Conservation (phyloP, 2,797 vertebrate genomes). For the Muraenolepis orangiensis region DNA sequence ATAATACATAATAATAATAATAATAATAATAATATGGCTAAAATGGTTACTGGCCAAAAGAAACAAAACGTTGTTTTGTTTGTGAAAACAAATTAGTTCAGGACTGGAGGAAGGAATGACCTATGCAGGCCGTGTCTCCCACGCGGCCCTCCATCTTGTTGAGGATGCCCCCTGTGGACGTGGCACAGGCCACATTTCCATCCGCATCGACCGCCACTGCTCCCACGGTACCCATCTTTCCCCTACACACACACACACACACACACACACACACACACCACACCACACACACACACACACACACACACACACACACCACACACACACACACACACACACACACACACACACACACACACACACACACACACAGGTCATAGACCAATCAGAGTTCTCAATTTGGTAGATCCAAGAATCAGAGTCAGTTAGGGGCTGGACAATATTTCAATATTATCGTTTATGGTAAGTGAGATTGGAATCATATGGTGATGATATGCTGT, state of each 20-base stretch:
- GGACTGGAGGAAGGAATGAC: conserved; percentile 62
- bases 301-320: conserved; percentile 16
- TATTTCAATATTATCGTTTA: too few species aligned
- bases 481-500: too few species aligned
- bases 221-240: conserved; percentile 82
- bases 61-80: background rate
- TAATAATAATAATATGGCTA: too few species aligned
- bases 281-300: conserved; percentile 25
- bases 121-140: conserved; percentile 84
- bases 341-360: conserved; percentile 16
- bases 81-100: background rate
- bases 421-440: too few species aligned
- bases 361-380: conserved; percentile 10
- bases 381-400: background rate
- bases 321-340: too few species aligned
- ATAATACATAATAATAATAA: too few species aligned
- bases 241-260: conserved; percentile 53
- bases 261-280: conserved; percentile 15
- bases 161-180: conserved; percentile 80
- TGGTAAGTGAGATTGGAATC: too few species aligned
- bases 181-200: conserved; percentile 81
- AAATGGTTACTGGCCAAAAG: too few species aligned
- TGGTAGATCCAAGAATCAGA: background rate
- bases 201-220: conserved; percentile 80
- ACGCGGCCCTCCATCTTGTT: conserved; percentile 87